These are phyloP conservation scores for Chanos chanos DNA, from an alignment of 2,797 vertebrate species.

Conservation along the genomic window DNA sequence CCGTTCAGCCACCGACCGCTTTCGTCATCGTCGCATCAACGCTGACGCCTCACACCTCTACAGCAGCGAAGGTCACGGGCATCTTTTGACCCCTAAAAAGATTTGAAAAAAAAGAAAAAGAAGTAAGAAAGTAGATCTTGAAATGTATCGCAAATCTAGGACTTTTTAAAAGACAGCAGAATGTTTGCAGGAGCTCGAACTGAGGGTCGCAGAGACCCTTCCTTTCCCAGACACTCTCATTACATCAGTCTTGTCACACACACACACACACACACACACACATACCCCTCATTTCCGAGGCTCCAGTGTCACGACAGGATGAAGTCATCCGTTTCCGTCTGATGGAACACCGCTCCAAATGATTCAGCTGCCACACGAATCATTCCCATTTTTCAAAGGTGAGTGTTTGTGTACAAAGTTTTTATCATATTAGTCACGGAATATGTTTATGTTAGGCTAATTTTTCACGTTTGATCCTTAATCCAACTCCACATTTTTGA, in stretches of 20 bases:
- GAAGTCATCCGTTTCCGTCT: conserved; percentile 2
- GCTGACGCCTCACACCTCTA: too few species aligned
- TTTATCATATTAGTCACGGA: not conserved
- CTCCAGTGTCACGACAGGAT: conserved; percentile 13
- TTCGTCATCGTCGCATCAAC: too few species aligned
- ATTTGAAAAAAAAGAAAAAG: too few species aligned
- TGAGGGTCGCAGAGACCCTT: too few species aligned
- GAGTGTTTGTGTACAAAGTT: not conserved
- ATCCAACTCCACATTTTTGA: not conserved
- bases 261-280: not conserved
- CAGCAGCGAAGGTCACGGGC: too few species aligned
- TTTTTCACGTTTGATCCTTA: not conserved
- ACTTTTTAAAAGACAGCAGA: too few species aligned
- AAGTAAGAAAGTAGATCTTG: too few species aligned
- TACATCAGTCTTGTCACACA: not conserved
- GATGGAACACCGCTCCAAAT: not conserved
- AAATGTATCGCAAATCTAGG: too few species aligned
- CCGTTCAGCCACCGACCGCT: too few species aligned
- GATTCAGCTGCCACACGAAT: not conserved
- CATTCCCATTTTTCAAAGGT: too few species aligned
- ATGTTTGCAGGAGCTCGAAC: too few species aligned
- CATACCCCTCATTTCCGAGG: conserved; percentile 11
- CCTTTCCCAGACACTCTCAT: not conserved
- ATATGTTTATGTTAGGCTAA: not conserved
- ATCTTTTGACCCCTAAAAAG: too few species aligned